Evolutionary conservation across 1,140 invertebrate genomes (phyloP).

Genomic region (Bombus breviceps): DNA sequence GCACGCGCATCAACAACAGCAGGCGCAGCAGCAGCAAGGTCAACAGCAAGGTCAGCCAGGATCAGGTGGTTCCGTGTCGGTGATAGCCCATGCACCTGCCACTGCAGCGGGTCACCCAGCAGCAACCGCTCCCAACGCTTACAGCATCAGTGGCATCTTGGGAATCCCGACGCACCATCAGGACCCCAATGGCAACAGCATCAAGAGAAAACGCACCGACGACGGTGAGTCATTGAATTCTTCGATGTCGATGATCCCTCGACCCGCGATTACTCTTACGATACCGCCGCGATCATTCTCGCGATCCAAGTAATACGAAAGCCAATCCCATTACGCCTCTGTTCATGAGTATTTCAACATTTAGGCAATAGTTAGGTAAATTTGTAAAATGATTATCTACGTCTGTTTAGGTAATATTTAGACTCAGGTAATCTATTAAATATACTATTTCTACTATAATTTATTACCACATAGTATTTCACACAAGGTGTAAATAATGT

Average conservation of each 20-base stretch:
- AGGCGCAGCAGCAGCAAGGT: conserved; percentile 84
- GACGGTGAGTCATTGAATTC: conserved; percentile 83
- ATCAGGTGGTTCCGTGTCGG: conserved; percentile 84
- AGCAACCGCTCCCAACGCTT: conserved; percentile 84
- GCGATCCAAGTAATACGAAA: not conserved
- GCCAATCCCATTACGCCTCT: not conserved
- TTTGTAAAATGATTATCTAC: no score
- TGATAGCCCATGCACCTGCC: conserved; percentile 87
- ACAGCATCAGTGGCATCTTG: conserved; percentile 98
- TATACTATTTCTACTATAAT: no score
- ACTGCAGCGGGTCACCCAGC: conserved; percentile 83
- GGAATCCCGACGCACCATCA: conserved; percentile 90
- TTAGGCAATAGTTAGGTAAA: not conserved
- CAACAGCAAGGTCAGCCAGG: conserved; percentile 80
- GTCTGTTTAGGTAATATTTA: no score
- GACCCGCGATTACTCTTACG: conserved; percentile 6
- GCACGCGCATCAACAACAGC: conserved; percentile 91
- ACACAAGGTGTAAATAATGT: no score
- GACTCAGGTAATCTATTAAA: no score
- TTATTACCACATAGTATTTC: no score
- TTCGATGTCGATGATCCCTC: conserved; percentile 24
- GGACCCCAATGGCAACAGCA: conserved; percentile 88
- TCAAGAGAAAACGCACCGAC: conserved; percentile 89
- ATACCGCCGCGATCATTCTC: conserved; percentile 1
- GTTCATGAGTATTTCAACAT: not conserved